These are phyloP conservation scores for Petaurus breviceps DNA, from an alignment of 2,113 vertebrate genomes.

Conservation along the genomic window DNA sequence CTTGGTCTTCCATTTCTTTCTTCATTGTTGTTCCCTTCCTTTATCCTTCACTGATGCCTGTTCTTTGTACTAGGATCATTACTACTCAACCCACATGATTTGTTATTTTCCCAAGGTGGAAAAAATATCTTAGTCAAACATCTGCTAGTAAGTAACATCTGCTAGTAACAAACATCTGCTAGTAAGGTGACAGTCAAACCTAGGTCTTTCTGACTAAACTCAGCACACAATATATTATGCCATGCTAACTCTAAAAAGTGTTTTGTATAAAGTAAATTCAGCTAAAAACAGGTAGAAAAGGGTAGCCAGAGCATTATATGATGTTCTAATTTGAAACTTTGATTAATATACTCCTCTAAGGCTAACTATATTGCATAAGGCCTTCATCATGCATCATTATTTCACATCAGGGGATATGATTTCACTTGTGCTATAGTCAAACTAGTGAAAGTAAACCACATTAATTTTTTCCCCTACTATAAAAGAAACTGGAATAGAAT, in stretches of 20 bases:
- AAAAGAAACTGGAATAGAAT: constrained; percentile 61
- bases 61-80: too few relatives aligned
- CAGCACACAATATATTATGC: neutral
- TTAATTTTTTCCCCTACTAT: constrained; percentile 12
- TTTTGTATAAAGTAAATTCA: neutral
- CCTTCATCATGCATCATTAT: neutral
- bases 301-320: neutral
- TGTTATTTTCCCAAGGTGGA: neutral
- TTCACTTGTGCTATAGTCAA: constrained; percentile 64
- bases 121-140: neutral
- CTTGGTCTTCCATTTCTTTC: too few relatives aligned
- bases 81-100: too few relatives aligned
- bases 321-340: neutral
- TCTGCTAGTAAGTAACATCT: neutral
- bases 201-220: neutral
- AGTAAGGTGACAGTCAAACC: neutral
- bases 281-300: neutral
- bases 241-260: neutral
- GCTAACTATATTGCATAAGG: neutral
- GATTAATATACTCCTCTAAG: neutral
- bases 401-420: constrained; percentile 63
- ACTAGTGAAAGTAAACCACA: constrained; percentile 45
- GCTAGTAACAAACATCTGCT: neutral
- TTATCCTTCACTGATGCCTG: too few relatives aligned
- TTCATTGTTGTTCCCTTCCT: too few relatives aligned